These are phyloP conservation scores for Galagoides demidoff DNA, from an alignment of 2,797 vertebrate species.

Conservation along the genomic window DNA sequence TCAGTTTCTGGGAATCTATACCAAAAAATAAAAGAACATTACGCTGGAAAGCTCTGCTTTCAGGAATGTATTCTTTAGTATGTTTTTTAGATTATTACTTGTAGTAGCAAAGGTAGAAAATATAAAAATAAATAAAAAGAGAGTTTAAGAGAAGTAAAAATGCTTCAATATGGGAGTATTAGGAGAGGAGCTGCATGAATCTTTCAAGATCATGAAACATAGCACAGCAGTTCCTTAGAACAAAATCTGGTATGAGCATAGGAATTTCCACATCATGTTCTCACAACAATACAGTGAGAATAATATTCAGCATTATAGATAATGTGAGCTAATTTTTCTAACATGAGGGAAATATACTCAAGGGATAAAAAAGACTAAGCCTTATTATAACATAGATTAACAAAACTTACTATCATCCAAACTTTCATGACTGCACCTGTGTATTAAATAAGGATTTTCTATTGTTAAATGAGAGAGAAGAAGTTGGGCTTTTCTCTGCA, in stretches of 20 bases:
- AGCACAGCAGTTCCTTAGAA: background rate
- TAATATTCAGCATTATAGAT: background rate
- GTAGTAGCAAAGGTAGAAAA: background rate
- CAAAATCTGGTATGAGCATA: background rate
- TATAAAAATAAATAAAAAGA: background rate
- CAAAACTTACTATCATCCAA: background rate
- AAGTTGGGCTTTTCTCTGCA: background rate
- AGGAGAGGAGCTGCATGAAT: background rate
- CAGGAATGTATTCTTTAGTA: constrained; percentile 21
- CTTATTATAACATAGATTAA: background rate
- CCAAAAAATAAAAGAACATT: background rate
- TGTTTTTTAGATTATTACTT: background rate
- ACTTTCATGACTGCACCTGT: background rate
- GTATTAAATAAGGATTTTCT: background rate
- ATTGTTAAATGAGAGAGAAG: background rate
- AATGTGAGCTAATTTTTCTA: background rate
- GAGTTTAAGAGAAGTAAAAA: constrained; percentile 27
- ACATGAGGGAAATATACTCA: background rate
- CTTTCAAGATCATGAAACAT: background rate
- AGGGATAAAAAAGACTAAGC: background rate
- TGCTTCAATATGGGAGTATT: background rate
- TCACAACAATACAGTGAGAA: background rate
- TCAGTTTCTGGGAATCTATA: background rate
- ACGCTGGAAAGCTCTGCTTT: background rate
- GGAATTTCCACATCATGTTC: background rate